Percentiles rank a stretch among this genome's conserved stretches.
These are phyloP conservation scores for Tethya wilhelma DNA, from an alignment of 37 sponge, comb jelly and placozoan genomes.

Conservation along the genomic window DNA sequence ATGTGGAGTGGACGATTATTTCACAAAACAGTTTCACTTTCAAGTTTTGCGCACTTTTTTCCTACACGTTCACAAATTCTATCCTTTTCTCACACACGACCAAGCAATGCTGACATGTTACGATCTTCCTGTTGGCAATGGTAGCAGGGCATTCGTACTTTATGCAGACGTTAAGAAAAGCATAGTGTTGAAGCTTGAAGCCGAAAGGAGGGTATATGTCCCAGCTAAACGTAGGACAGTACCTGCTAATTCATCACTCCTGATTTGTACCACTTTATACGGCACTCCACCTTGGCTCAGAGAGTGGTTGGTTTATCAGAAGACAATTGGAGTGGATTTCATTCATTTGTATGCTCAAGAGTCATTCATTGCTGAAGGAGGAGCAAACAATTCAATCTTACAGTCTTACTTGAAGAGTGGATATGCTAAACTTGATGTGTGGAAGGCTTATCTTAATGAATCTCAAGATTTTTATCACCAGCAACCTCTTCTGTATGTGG, in stretches of 20 bases:
- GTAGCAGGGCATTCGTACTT: too few relatives aligned
- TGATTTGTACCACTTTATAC: neutral
- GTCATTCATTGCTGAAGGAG: neutral
- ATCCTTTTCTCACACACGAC: too few relatives aligned
- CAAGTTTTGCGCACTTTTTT: too few relatives aligned
- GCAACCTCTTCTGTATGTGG: neutral
- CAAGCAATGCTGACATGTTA: too few relatives aligned
- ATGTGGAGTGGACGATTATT: too few relatives aligned
- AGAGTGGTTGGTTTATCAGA: conserved; percentile 7
- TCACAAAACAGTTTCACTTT: too few relatives aligned
- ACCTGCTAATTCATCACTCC: too few relatives aligned
- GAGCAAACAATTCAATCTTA: neutral
- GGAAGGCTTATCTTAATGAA: neutral
- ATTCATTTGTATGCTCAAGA: neutral
- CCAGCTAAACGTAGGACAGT: conserved; percentile 23
- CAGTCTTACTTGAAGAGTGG: neutral
- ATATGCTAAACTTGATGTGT: neutral
- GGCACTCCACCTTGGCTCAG: neutral
- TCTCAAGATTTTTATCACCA: neutral
- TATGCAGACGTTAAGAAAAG: too few relatives aligned
- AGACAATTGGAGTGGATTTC: neutral
- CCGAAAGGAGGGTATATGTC: too few relatives aligned
- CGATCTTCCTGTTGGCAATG: too few relatives aligned
- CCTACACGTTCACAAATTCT: too few relatives aligned
- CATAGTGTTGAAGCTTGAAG: too few relatives aligned